Evolutionary conservation across 2,888 invertebrate species (phyloP).

Genomic region (Caenorhabditis sp.): DNA sequence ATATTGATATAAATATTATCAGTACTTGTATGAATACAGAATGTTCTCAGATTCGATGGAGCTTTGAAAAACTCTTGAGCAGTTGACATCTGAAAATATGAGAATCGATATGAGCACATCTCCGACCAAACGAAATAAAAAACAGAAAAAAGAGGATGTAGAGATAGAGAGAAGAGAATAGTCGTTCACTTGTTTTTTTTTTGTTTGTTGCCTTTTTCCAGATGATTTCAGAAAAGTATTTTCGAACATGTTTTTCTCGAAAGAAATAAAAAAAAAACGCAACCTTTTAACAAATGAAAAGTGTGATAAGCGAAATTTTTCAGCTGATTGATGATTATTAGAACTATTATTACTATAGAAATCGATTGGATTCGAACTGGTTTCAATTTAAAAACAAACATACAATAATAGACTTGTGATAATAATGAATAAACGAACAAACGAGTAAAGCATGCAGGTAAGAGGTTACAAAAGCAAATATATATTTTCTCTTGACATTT

Average conservation of each 20-base stretch:
- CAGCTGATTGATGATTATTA: background rate
- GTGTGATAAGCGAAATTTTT: background rate
- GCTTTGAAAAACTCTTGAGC: background rate
- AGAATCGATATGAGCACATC: background rate
- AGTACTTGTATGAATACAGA: constrained; percentile 26
- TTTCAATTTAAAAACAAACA: background rate
- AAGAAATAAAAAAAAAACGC: background rate
- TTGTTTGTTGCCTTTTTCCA: no score
- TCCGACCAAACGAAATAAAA: background rate
- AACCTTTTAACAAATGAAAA: background rate
- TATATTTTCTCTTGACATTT: background rate
- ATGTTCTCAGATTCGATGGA: constrained; percentile 22
- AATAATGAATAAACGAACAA: background rate
- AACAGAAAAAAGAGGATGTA: background rate
- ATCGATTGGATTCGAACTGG: background rate
- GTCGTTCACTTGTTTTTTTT: background rate
- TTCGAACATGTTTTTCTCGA: no score
- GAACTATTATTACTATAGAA: background rate
- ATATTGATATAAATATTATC: constrained; percentile 27
- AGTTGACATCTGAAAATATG: background rate
- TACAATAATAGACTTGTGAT: background rate
- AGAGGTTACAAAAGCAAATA: background rate
- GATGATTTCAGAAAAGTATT: no score
- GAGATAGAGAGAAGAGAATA: background rate
- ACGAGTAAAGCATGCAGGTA: background rate